These are phyloP conservation scores for Tenualosa ilisha DNA, from an alignment of 2,797 vertebrate genomes.

Conservation along the genomic window DNA sequence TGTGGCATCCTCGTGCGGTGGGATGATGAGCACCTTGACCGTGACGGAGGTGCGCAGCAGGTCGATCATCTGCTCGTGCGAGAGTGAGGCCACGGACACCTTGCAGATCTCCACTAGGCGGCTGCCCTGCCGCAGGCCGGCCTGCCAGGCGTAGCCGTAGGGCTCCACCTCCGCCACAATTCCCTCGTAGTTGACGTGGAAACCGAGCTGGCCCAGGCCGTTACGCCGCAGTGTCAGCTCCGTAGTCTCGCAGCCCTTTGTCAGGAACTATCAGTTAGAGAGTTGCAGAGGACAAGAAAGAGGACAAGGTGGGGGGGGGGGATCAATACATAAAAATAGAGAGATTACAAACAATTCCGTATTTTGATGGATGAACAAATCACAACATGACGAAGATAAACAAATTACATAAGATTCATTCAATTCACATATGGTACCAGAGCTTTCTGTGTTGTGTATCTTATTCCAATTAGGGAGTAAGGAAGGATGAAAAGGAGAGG, in stretches of 20 bases:
- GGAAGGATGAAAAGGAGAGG: too few species aligned
- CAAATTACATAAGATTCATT: too few species aligned
- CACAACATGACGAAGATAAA: too few species aligned
- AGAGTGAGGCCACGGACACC: slow-evolving; percentile 93
- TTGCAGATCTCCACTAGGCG: slow-evolving; percentile 98
- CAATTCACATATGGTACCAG: too few species aligned
- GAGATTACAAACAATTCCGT: too few species aligned
- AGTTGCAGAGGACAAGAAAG: not conserved
- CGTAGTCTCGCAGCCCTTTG: slow-evolving; percentile 93
- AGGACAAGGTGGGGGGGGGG: not conserved
- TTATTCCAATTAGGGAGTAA: too few species aligned
- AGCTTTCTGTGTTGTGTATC: too few species aligned
- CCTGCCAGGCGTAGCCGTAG: slow-evolving; percentile 98
- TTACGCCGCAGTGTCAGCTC: slow-evolving; percentile 98
- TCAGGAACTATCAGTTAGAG: slow-evolving; percentile 77
- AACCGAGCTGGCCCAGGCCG: slow-evolving; percentile 95
- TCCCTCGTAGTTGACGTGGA: slow-evolving; percentile 98
- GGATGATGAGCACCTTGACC: slow-evolving; percentile 95
- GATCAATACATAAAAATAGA: not conserved
- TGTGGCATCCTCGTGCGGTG: slow-evolving; percentile 93
- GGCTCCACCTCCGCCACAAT: slow-evolving; percentile 98
- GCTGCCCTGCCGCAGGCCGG: slow-evolving; percentile 94
- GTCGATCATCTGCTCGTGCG: slow-evolving; percentile 98
- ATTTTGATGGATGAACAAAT: too few species aligned
- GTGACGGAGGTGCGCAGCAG: slow-evolving; percentile 93